These are phyloP conservation scores for Cassiopea xamachana DNA, from an alignment of 30 jellyfish, hydroid and myxozoan genomes.

Conservation along the genomic window DNA sequence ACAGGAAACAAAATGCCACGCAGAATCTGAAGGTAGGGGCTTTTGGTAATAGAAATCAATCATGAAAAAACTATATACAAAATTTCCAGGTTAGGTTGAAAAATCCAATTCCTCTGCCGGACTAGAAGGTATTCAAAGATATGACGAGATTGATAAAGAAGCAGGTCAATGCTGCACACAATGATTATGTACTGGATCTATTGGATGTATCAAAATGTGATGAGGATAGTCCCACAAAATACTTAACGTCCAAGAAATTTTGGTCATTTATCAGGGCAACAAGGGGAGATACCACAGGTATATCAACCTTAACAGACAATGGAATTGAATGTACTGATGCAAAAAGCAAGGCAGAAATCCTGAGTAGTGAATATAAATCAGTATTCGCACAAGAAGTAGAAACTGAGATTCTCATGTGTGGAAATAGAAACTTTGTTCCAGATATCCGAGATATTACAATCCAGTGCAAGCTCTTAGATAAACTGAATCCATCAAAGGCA, in stretches of 20 bases:
- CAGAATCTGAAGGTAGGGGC: too few species aligned
- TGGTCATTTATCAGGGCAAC: slow-evolving; percentile 45
- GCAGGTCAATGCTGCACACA: slow-evolving; percentile 35
- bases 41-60: too few species aligned
- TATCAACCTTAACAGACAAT: slow-evolving; percentile 14
- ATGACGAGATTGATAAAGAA: slow-evolving; percentile 30
- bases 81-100: too few species aligned
- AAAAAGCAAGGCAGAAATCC: slow-evolving; percentile 63
- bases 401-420: slow-evolving; percentile 32
- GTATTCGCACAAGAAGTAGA: slow-evolving; percentile 55
- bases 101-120: too few species aligned
- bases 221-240: slow-evolving; percentile 58
- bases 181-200: slow-evolving; percentile 48
- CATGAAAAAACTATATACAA: too few species aligned
- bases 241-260: slow-evolving; percentile 19
- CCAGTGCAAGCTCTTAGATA: slow-evolving; percentile 41
- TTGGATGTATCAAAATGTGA: slow-evolving; percentile 39
- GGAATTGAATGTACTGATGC: too few species aligned
- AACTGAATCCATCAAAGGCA: slow-evolving; percentile 52
- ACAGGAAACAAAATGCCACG: too few species aligned
- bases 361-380: slow-evolving; percentile 46
- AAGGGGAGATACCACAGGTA: slow-evolving; percentile 40
- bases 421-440: slow-evolving; percentile 22
- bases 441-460: slow-evolving; percentile 43
- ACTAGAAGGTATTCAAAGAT: slow-evolving; percentile 34